A percentile compares a stretch with the other conserved stretches of the same genome.
phyloP scores from a whole-genome alignment of 2,113 vertebrate species.

The Sylvilagus bachmani region DNA sequence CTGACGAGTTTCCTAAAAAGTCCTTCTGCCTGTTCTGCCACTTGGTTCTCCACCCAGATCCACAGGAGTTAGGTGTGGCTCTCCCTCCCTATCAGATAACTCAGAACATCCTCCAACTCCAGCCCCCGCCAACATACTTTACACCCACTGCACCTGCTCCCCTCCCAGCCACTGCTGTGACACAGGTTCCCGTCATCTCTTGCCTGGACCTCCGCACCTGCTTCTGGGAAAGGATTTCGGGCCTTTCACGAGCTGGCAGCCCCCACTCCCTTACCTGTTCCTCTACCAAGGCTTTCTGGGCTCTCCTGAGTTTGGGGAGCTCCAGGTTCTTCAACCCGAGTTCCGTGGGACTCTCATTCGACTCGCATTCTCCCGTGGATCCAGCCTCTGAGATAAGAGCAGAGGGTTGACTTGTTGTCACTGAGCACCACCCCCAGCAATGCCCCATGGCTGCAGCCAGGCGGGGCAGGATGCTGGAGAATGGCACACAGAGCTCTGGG shows the following conservation, averaged over 20 bases:
- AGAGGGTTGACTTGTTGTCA: not conserved
- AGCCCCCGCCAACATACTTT: not conserved
- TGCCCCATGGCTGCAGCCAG: not conserved
- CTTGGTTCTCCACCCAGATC: not conserved
- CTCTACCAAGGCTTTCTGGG: not conserved
- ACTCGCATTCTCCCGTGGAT: not conserved
- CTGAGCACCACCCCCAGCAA: not conserved
- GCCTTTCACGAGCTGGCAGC: not conserved
- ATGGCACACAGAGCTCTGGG: not conserved
- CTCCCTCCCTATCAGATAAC: not conserved
- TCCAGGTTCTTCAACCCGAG: not conserved
- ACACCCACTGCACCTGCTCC: not conserved
- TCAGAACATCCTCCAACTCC: conserved; percentile 8
- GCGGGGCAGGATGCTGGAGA: not conserved
- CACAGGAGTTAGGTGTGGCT: not conserved
- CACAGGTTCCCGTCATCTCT: not conserved
- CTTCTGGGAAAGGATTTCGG: not conserved
- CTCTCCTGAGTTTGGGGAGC: not conserved
- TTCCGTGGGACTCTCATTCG: not conserved
- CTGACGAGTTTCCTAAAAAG: not conserved
- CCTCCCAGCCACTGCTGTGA: not conserved
- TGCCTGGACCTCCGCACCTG: not conserved
- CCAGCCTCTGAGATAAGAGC: not conserved
- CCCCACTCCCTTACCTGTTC: not conserved
- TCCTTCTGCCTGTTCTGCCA: not conserved